These are phyloP conservation scores for Diarsia mendica DNA, from an alignment of 2,888 invertebrate genomes.

Conservation along the genomic window DNA sequence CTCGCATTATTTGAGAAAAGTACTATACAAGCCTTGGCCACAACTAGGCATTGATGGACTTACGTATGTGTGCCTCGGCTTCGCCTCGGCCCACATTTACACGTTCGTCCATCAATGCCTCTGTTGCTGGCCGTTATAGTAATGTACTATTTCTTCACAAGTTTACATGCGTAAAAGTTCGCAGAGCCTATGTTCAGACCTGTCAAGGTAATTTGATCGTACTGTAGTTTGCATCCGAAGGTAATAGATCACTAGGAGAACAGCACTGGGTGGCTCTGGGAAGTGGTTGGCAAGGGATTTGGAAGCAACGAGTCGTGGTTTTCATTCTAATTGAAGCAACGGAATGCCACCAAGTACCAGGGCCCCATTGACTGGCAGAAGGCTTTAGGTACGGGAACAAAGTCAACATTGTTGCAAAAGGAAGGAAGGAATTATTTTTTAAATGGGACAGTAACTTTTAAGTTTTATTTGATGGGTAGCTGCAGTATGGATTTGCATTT, in stretches of 20 bases:
- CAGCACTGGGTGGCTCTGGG: neutral
- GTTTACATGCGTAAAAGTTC: too few species aligned
- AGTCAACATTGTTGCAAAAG: slow-evolving; percentile 53
- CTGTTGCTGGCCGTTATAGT: too few species aligned
- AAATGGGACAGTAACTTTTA: slow-evolving; percentile 40
- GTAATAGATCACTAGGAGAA: slow-evolving; percentile 2
- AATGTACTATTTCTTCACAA: too few species aligned
- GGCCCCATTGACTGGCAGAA: slow-evolving; percentile 40
- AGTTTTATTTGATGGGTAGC: slow-evolving; percentile 38
- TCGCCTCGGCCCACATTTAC: too few species aligned
- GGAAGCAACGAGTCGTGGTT: slow-evolving; percentile 25
- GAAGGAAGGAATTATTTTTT: slow-evolving; percentile 45
- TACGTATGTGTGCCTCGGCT: too few species aligned
- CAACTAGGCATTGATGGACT: too few species aligned
- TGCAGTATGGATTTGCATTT: slow-evolving; percentile 36
- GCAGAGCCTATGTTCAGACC: too few species aligned
- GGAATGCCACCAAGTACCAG: slow-evolving; percentile 44
- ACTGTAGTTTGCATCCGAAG: slow-evolving; percentile 31
- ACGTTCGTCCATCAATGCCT: too few species aligned
- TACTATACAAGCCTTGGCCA: too few species aligned
- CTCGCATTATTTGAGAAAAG: too few species aligned
- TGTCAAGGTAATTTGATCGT: too few species aligned
- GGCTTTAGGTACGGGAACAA: slow-evolving; percentile 24
- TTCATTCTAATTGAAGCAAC: slow-evolving; percentile 53
- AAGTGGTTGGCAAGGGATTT: neutral